Evolutionary conservation across 2,888 invertebrate species (phyloP), one percentile per base, ranked within the genome.

Genomic region (Iphiclides podalirius): DNA sequence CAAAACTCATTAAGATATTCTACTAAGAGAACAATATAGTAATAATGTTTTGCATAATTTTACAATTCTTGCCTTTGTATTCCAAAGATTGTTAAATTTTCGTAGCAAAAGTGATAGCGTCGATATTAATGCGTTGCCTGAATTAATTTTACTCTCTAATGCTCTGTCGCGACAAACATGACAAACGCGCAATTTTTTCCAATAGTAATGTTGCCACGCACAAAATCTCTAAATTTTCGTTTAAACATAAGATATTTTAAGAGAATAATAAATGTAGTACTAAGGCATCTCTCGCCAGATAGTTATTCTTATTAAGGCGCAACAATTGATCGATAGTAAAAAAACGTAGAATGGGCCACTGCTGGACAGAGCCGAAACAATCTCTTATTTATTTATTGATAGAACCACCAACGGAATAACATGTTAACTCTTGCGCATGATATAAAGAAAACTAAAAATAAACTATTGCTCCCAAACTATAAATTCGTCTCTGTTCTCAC

Each of bases 61-160:
- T 39, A 11, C 20, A 9, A 11, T n/a, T 40, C 41, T 41, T 47
- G 41, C 47, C 41, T 31, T 47, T 36, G n/a, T 34, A 41, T 28
- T 17, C 40, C 41, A 35, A 47, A 47, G 40, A 35, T 39, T 15
- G n/a, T n/a, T n/a, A n/a, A n/a, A n/a, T n/a, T n/a, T n/a, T n/a
- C n/a, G n/a, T n/a, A n/a, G n/a, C n/a, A n/a, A n/a, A n/a, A n/a
- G n/a, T n/a, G n/a, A n/a, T n/a, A n/a, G n/a, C n/a, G n/a, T n/a
- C n/a, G n/a, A n/a, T n/a, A n/a, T n/a, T n/a, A n/a, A n/a, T n/a
- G n/a, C n/a, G n/a, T n/a, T n/a, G n/a, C n/a, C n/a, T n/a, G n/a
- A n/a, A n/a, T n/a, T n/a, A n/a, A n/a, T n/a, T n/a, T n/a, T n/a
- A n/a, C n/a, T n/a, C n/a, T n/a, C n/a, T n/a, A n/a, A n/a, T n/a